phyloP scores from a whole-genome alignment of 1,140 invertebrate species.

The Campodea augens region DNA sequence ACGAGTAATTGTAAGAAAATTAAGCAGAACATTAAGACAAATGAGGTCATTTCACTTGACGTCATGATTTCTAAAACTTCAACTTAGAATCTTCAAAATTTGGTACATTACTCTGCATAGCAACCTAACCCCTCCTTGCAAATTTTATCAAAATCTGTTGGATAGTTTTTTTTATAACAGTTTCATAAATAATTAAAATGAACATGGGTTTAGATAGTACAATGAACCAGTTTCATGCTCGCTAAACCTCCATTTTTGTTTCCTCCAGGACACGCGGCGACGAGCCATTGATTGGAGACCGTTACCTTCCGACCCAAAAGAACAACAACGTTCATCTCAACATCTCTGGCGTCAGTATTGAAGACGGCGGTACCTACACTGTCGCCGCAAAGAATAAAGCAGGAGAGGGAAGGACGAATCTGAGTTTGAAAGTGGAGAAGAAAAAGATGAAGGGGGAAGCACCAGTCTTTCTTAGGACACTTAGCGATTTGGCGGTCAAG shows the following conservation, averaged over 20 bases:
- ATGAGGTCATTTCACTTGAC: too few relatives aligned
- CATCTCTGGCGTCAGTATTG: constrained; percentile 30
- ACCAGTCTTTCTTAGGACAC: constrained; percentile 50
- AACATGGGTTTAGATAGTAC: too few relatives aligned
- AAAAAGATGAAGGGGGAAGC: constrained; percentile 28
- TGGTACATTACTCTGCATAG: too few relatives aligned
- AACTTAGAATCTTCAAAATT: too few relatives aligned
- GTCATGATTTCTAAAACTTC: too few relatives aligned
- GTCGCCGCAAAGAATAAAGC: constrained; percentile 32
- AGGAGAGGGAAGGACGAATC: constrained; percentile 21
- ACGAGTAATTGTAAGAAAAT: too few relatives aligned
- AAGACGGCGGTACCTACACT: constrained; percentile 29
- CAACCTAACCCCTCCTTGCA: too few relatives aligned
- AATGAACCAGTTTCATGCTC: too few relatives aligned
- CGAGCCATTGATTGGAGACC: constrained; percentile 22
- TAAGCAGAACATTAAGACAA: too few relatives aligned
- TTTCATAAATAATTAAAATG: too few relatives aligned
- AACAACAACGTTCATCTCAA: constrained; percentile 30
- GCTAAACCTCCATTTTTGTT: background rate
- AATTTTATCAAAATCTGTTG: too few relatives aligned
- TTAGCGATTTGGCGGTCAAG: constrained; percentile 62
- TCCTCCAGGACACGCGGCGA: constrained; percentile 22
- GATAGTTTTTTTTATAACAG: too few relatives aligned
- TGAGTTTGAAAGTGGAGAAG: constrained; percentile 21
- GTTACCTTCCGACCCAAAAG: constrained; percentile 22